Conservation (phyloP, 2,113 vertebrate species). For the Chaetura pelagica region DNA sequence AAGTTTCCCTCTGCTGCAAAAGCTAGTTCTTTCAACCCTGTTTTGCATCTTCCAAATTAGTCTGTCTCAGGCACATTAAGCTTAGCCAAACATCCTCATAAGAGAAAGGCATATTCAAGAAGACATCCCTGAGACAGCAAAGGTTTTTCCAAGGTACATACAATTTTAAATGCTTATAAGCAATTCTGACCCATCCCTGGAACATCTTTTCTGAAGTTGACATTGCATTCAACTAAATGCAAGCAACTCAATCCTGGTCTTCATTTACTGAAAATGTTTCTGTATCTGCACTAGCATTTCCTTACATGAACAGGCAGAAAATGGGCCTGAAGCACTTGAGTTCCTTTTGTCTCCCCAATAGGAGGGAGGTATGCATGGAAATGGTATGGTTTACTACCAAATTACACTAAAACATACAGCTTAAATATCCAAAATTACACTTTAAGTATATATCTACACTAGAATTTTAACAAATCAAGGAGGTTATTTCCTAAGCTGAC, state of each 20-base stretch:
- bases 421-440: neutral
- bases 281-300: neutral
- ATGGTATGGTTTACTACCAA: neutral
- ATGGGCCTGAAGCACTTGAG: neutral
- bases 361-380: neutral
- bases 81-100: neutral
- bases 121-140: neutral
- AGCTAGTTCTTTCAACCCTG: neutral
- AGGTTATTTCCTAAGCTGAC: conserved; percentile 8
- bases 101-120: neutral
- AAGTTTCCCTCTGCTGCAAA: conserved; percentile 11
- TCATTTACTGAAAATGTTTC: neutral
- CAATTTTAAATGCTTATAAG: neutral
- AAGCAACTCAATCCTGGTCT: neutral
- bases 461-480: neutral
- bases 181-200: neutral
- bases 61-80: neutral
- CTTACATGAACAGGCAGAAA: neutral
- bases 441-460: neutral
- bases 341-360: neutral
- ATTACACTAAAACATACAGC: neutral
- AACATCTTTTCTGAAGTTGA: neutral
- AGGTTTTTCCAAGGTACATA: neutral
- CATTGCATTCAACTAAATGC: neutral
- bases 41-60: conserved; percentile 47